Base-by-base conservation (phyloP, 2,113 vertebrate genomes). In the Cyanoderma ruficeps region DNA sequence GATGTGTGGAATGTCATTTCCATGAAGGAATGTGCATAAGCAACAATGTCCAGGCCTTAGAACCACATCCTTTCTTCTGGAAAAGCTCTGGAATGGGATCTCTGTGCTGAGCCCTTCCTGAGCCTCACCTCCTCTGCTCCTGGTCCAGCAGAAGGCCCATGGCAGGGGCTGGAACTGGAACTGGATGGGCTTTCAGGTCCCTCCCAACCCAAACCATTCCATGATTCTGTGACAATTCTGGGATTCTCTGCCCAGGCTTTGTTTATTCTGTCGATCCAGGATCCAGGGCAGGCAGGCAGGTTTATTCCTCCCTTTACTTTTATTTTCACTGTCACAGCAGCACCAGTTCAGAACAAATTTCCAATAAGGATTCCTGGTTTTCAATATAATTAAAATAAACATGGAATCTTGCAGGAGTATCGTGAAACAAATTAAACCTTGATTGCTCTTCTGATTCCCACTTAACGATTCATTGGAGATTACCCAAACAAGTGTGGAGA, bases 281-380 rank as follows among this genome's bases (percentile, higher is more conserved):
- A 7, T 31, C 37, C 11, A 3, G 5, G 6, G 37, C 12, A 50
- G 22, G 13, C 7, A 13, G 25, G 23, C 16, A 76, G 24, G 1
- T 21, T 39, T 52, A 35, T 17, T 19, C 19, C 11, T 27, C 2
- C 11, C 31, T 52, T 63, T 63, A 25, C 55, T 78, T 47, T 55
- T 20, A 37, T 72, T 63, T 93, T 33, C 59, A 44, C 33, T 61
- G 30, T 70, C 52, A 87, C 41, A 67, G 18, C 27, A 75, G 47
- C 56, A 81, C n/a, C 52, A 67, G 30, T 41, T 83, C 83, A 93
- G 44, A 89, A 70, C 30, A 44, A 68, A 53, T 89, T 87, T 53
- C 42, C 28, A 39, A 42, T 78, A 97, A 96, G 13, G 60, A 90
- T 79, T 92, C 11, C n/a, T 87, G 68, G 27, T 63, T 83, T 85